Percentiles rank a stretch among this genome's conserved stretches.
phyloP scores from a whole-genome alignment of 2,888 invertebrate species.

The Sphecodes monilicornis region DNA sequence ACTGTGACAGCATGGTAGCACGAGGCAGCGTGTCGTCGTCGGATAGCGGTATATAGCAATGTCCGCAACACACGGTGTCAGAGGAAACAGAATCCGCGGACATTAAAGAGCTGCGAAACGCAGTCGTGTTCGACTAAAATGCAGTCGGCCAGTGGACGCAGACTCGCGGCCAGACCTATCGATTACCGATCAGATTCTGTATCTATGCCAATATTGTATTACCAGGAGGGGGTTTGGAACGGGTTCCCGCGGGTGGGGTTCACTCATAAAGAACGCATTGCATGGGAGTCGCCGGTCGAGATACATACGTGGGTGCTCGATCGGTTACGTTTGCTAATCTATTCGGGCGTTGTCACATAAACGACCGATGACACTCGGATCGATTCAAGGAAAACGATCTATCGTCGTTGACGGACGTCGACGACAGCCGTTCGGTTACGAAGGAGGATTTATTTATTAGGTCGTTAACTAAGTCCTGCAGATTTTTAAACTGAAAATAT shows the following conservation, averaged over 20 bases:
- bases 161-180: conserved; percentile 54
- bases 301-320: conserved; percentile 16
- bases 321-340: conserved; percentile 43
- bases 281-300: conserved; percentile 26
- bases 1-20: neutral
- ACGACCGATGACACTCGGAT: conserved; percentile 34
- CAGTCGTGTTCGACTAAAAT: conserved; percentile 52
- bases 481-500: no score
- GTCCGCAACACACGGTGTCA: neutral
- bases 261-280: conserved; percentile 54
- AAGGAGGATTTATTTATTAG: neutral
- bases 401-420: neutral
- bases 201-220: conserved; percentile 66
- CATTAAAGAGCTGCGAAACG: conserved; percentile 53
- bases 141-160: conserved; percentile 41
- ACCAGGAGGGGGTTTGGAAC: conserved; percentile 40
- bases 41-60: neutral
- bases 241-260: conserved; percentile 37
- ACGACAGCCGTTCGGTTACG: neutral
- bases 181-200: conserved; percentile 70
- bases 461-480: no score
- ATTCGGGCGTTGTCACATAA: conserved; percentile 25
- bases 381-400: conserved; percentile 28
- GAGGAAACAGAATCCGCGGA: conserved; percentile 8
- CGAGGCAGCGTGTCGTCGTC: neutral